A percentile compares a stretch with the other conserved stretches of the same genome.
Conservation (phyloP, 2,888 invertebrate genomes). For the Microplitis manilae region DNA sequence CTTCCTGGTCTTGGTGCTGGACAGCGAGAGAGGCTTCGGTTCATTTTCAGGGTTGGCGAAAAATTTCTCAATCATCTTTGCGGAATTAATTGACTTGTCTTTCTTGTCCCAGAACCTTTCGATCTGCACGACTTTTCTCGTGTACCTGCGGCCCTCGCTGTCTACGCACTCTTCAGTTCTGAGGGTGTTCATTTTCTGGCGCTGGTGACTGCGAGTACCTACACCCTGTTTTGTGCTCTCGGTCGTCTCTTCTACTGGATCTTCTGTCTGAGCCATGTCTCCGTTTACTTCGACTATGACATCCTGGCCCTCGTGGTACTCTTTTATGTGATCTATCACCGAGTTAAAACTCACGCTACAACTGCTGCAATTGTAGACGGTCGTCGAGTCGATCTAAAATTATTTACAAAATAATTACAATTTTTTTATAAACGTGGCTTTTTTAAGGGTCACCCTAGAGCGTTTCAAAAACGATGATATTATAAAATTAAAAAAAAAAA, state of each 20-base stretch:
- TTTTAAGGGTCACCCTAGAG: too few species aligned
- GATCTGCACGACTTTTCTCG: conserved; percentile 75
- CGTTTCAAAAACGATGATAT: conserved; percentile 39
- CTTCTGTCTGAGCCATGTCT: conserved; percentile 43
- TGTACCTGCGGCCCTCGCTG: conserved; percentile 72
- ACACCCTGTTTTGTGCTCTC: not conserved
- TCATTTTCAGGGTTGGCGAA: conserved; percentile 68
- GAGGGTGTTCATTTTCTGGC: conserved; percentile 70
- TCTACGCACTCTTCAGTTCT: conserved; percentile 73
- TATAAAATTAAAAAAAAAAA: not conserved
- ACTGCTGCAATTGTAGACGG: conserved; percentile 78
- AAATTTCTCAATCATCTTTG: conserved; percentile 69
- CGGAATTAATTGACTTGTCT: conserved; percentile 51
- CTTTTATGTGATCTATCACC: conserved; percentile 78
- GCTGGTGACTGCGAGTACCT: conserved; percentile 53
- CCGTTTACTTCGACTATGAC: conserved; percentile 77
- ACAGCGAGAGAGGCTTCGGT: conserved; percentile 46
- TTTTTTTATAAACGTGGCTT: not conserved
- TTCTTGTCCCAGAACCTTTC: conserved; percentile 74
- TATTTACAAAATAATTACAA: conserved; percentile 12
- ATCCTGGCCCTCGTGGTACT: conserved; percentile 80
- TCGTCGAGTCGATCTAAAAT: conserved; percentile 62
- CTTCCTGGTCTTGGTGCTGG: conserved; percentile 12
- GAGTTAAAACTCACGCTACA: conserved; percentile 79
- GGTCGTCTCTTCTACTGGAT: conserved; percentile 18